Conservation (phyloP, 1,140 invertebrate species). For the Zaprionus davidi region DNA sequence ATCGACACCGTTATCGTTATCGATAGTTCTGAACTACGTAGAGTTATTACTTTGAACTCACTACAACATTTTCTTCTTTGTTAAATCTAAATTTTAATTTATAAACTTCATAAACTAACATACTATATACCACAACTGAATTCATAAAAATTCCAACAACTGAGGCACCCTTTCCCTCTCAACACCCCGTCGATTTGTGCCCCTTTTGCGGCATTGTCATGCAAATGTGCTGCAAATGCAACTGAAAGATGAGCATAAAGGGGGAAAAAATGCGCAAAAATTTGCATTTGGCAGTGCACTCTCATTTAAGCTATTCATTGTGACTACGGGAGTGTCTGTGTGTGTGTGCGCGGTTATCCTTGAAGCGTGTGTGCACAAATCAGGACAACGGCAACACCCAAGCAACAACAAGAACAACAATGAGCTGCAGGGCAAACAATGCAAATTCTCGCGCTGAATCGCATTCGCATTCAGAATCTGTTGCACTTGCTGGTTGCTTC, state of each 20-base stretch:
- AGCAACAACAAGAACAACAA: constrained; percentile 21
- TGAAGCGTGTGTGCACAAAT: constrained; percentile 32
- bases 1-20: too few relatives aligned
- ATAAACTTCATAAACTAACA: background rate
- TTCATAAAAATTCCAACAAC: background rate
- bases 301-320: constrained; percentile 31
- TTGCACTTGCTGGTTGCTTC: constrained; percentile 37
- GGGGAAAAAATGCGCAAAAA: constrained; percentile 23
- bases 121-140: background rate
- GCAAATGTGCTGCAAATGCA: constrained; percentile 29
- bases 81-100: background rate
- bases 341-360: constrained; percentile 20
- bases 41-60: background rate
- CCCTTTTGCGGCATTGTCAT: constrained; percentile 11
- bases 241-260: background rate
- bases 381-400: constrained; percentile 37
- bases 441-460: constrained; percentile 16
- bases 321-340: background rate
- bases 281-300: constrained; percentile 31
- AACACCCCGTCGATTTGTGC: constrained; percentile 12
- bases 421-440: constrained; percentile 38
- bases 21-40: background rate
- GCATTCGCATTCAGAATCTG: constrained; percentile 26
- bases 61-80: background rate
- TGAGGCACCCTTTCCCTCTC: background rate